phyloP scores from a whole-genome alignment of 1,140 invertebrate species.

The Habropoda laboriosa region DNA sequence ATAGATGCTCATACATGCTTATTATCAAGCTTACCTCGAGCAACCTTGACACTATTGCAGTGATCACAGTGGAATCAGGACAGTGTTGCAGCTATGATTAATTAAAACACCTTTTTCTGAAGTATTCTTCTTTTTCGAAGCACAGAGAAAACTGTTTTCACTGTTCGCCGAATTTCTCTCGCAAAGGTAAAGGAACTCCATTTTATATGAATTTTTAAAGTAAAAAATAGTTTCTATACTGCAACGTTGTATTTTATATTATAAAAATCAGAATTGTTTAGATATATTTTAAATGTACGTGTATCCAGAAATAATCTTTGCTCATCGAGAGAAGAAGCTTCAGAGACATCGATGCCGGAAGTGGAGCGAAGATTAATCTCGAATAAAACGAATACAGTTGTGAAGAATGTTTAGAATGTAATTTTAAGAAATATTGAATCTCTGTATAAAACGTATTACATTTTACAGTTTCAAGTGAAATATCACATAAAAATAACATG shows the following conservation, averaged over 20 bases:
- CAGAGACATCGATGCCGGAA: conserved; percentile 20
- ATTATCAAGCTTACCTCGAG: conserved; percentile 19
- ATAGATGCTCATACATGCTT: conserved; percentile 28
- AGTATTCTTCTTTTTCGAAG: neutral
- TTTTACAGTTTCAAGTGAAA: no score
- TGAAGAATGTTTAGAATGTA: neutral
- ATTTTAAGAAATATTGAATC: neutral
- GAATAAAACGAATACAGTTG: neutral
- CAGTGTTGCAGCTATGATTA: conserved; percentile 17
- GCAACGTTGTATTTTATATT: neutral
- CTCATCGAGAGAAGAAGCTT: neutral
- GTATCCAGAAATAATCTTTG: neutral
- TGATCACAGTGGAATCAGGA: conserved; percentile 3
- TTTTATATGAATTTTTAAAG: neutral
- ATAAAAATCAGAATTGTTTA: neutral
- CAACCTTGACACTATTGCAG: conserved; percentile 29
- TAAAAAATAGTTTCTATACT: neutral
- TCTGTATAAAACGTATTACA: no score
- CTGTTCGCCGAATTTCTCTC: neutral
- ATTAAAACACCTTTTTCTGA: neutral
- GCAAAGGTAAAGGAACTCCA: no score
- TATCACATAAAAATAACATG: no score
- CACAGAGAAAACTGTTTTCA: neutral
- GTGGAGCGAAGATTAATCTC: neutral
- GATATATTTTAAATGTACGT: neutral